A percentile compares a stretch with the other conserved stretches of the same genome.
phyloP scores from a whole-genome alignment of 1,140 invertebrate species.

The Apis mellifera region DNA sequence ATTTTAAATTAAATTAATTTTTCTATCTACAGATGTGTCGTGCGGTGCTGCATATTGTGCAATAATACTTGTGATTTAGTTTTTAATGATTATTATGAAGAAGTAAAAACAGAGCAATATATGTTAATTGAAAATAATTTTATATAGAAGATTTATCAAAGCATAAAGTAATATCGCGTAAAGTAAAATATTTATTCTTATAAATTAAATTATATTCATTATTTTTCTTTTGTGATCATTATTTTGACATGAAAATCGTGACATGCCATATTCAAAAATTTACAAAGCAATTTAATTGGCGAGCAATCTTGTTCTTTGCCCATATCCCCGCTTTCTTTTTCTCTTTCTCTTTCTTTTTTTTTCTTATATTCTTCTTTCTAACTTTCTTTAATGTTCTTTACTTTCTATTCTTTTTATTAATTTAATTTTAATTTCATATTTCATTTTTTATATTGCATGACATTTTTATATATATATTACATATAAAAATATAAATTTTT shows the following conservation, averaged over 20 bases:
- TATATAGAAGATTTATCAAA: background rate
- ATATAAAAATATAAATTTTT: no score
- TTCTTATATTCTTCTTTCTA: background rate
- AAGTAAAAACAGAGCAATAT: background rate
- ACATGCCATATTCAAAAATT: background rate
- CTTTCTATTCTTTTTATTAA: no score
- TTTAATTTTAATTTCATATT: background rate
- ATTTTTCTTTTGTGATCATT: background rate
- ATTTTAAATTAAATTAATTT: background rate
- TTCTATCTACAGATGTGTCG: conserved; percentile 17
- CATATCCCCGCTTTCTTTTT: no score
- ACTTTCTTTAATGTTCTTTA: no score
- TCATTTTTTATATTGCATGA: background rate
- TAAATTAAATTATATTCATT: background rate
- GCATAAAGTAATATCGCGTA: background rate
- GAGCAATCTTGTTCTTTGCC: conserved; percentile 1
- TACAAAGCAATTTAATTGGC: background rate
- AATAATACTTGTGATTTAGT: background rate
- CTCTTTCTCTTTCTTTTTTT: background rate
- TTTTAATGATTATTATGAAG: background rate
- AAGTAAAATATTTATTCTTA: background rate
- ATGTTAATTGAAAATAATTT: background rate
- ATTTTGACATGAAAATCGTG: background rate
- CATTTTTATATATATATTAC: background rate
- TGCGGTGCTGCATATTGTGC: conserved; percentile 21